Percentiles rank a stretch among this genome's conserved stretches.
These are phyloP conservation scores for Pungitius pungitius DNA, from an alignment of 2,113 vertebrate species.

Conservation along the genomic window DNA sequence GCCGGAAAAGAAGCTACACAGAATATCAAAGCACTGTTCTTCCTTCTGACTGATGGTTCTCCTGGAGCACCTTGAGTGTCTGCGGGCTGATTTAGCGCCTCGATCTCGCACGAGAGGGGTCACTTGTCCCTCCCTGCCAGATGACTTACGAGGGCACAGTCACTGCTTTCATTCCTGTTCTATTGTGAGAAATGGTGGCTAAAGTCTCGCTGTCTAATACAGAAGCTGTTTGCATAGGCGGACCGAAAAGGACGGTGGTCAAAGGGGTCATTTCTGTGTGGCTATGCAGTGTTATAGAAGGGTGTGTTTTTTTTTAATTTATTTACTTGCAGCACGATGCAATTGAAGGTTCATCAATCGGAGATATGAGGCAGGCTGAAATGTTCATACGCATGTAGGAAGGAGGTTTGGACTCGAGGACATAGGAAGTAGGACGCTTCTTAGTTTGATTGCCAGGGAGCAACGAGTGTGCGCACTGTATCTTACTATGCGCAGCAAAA, in stretches of 20 bases:
- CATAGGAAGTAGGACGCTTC: not conserved
- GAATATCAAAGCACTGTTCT: conserved; percentile 51
- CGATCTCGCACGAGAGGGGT: conserved; percentile 60
- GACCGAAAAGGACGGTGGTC: conserved; percentile 21
- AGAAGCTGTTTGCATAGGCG: conserved; percentile 9
- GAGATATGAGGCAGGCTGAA: conserved; percentile 8
- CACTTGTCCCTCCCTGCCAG: conserved; percentile 38
- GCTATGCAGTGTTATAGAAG: conserved; percentile 2
- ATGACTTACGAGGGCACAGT: conserved; percentile 64
- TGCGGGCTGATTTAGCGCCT: conserved; percentile 69
- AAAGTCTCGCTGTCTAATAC: conserved; percentile 36
- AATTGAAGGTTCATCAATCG: conserved; percentile 2
- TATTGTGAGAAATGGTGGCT: conserved; percentile 52
- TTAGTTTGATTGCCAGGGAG: not conserved
- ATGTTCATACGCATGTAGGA: not conserved
- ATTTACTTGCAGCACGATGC: conserved; percentile 2
- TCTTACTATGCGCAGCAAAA: not conserved
- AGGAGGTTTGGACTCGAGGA: not conserved
- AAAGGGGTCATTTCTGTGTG: not conserved
- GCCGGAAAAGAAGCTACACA: conserved; percentile 19
- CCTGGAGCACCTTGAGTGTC: conserved; percentile 49
- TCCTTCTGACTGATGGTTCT: conserved; percentile 60
- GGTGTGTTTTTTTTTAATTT: not conserved
- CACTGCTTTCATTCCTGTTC: conserved; percentile 65
- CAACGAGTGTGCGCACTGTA: not conserved